Base-by-base conservation (phyloP, 2,113 vertebrate genomes). In the Dasyornis broadbenti region DNA sequence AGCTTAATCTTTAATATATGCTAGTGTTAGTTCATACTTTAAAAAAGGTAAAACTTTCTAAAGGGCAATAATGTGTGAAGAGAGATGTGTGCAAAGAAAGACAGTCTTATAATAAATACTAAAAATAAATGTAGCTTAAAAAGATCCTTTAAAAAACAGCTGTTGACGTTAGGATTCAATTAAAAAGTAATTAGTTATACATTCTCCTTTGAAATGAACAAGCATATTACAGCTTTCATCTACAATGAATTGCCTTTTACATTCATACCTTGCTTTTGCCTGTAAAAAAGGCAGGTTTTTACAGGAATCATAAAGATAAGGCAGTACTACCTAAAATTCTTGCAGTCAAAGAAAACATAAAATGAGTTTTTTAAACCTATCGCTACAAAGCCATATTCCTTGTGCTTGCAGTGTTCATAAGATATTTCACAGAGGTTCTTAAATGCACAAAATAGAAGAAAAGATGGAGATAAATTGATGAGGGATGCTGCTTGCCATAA, bases 131-230 rank as follows among this genome's bases (percentile, higher is more conserved):
- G 95, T 91, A 80, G 87, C 95, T 85, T 95, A 47, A 96, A 97
- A 90, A 95, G 91, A 89, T 68, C 75, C 66, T 92, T 93, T 93
- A 77, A 92, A 92, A 90, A 95, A 95, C 89, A 96, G 91, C 91
- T 89, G 92, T 92, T 84, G 89, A 92, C 30, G n/a, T 95, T 95
- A 83, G 80, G 79, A 95, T 94, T 95, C 94, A 96, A 94, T 97
- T 90, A 95, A 95, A 96, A 94, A 9, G 13, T 97, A 97, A 97
- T 97, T 97, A 97, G 97, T 95, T 97, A 90, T 92, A 93, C 79
- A 61, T 83, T 78, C 69, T 88, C 79, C 90, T 94, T 90, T 84
- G 92, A 95, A 97, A 95, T 57, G 94, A 96, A 91, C 77, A 76
- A 92, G 90, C 73, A 42, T 85, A 79, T 69, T 90, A 89, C 66